Conservation (phyloP, 2,888 invertebrate species). For the Chloroclystis v-ata region DNA sequence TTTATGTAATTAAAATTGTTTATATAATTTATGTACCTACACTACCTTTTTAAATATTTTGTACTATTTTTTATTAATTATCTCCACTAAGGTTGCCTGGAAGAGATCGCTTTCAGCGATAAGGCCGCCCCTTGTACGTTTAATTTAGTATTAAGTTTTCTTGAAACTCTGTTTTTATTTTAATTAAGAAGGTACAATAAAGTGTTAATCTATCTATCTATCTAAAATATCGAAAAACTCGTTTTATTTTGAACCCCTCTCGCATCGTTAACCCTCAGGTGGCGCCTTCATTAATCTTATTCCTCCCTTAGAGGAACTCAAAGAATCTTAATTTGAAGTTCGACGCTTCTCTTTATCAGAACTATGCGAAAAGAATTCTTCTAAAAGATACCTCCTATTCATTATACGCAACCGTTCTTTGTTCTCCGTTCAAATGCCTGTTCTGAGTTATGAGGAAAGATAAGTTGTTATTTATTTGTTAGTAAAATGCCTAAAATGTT, state of each 20-base stretch:
- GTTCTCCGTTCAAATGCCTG: conserved; percentile 22
- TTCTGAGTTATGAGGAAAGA: conserved; percentile 6
- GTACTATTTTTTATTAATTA: no score
- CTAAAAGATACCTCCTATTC: conserved; percentile 51
- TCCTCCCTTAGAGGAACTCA: conserved; percentile 64
- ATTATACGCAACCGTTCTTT: conserved; percentile 51
- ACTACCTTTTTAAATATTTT: no score
- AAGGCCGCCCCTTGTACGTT: no score
- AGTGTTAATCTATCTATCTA: no score
- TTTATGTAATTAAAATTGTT: no score
- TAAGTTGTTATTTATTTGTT: neutral
- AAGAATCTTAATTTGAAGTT: conserved; percentile 78
- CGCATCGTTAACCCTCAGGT: conserved; percentile 67
- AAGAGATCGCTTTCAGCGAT: no score
- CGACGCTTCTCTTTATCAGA: conserved; percentile 72
- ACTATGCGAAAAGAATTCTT: conserved; percentile 75
- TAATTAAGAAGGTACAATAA: no score
- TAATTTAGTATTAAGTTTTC: no score
- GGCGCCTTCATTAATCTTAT: conserved; percentile 75
- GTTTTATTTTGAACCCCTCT: conserved; percentile 59
- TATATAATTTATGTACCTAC: no score
- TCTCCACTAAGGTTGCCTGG: no score
- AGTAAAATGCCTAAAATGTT: neutral
- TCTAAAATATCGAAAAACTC: conserved; percentile 3
- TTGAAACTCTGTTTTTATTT: no score